Conservation (phyloP, 1,140 invertebrate species). For the Drosophila biarmipes region DNA sequence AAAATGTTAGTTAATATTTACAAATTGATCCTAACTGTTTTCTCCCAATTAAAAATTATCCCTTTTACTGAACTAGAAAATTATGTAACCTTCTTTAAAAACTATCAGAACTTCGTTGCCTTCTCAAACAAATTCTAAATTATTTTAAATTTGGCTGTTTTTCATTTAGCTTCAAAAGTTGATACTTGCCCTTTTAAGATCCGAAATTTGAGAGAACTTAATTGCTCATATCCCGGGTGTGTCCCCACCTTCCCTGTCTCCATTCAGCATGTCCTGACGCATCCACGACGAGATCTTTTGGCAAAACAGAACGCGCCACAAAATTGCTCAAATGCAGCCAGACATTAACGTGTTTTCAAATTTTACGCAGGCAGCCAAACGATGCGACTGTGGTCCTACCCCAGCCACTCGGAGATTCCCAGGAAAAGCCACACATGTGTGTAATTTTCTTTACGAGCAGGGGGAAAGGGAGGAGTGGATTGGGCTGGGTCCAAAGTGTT, state of each 20-base stretch:
- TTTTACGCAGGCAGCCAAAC: constrained; percentile 63
- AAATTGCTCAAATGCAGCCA: constrained; percentile 73
- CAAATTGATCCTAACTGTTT: too few relatives aligned
- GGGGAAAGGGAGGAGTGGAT: not conserved
- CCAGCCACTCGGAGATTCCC: not conserved
- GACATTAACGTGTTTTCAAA: constrained; percentile 72
- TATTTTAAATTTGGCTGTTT: too few relatives aligned
- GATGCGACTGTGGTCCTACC: constrained; percentile 37
- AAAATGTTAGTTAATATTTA: too few relatives aligned
- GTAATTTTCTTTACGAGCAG: constrained; percentile 74
- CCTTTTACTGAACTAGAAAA: too few relatives aligned
- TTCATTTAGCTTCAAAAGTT: not conserved
- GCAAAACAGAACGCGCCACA: constrained; percentile 47
- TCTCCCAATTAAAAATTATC: too few relatives aligned
- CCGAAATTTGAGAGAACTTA: not conserved
- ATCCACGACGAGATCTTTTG: constrained; percentile 18
- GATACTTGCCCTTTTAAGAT: not conserved
- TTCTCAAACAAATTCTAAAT: too few relatives aligned
- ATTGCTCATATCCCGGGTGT: constrained; percentile 23
- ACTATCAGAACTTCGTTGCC: too few relatives aligned
- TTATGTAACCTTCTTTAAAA: too few relatives aligned
- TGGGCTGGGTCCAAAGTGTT: constrained; percentile 42
- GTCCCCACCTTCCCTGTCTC: not conserved
- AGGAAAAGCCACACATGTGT: constrained; percentile 75
- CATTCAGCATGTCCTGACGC: not conserved